These are phyloP conservation scores for Coracopsis vasa DNA, from an alignment of 2,113 vertebrate species.

Conservation along the genomic window DNA sequence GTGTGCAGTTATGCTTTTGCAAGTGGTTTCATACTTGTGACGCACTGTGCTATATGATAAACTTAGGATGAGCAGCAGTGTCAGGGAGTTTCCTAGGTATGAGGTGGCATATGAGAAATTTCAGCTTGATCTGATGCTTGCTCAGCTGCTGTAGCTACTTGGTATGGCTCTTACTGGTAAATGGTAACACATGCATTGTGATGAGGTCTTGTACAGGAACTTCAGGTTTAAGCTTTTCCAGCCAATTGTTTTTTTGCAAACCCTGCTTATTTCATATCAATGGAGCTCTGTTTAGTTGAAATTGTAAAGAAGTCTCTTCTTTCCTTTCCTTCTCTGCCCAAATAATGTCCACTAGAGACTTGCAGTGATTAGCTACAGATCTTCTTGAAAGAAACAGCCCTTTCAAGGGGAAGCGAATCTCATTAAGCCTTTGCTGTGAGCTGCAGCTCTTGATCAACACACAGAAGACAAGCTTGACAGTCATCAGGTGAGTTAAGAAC, in stretches of 20 bases:
- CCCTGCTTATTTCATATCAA: not conserved
- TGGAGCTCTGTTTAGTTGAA: not conserved
- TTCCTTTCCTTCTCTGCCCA: not conserved
- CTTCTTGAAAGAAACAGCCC: constrained; percentile 19
- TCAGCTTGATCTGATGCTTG: not conserved
- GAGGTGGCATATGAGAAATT: not conserved
- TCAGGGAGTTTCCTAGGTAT: not conserved
- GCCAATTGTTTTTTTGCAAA: not conserved
- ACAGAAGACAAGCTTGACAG: not conserved
- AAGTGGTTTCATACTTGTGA: not conserved
- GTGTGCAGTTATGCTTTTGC: not conserved
- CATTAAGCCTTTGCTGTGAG: constrained; percentile 63
- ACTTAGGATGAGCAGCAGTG: not conserved
- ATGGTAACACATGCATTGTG: not conserved
- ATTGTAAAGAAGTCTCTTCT: not conserved
- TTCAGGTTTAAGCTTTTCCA: not conserved
- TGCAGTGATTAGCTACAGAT: constrained; percentile 28
- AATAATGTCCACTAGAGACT: constrained; percentile 24
- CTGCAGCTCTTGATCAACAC: constrained; percentile 46
- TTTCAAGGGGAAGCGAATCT: constrained; percentile 32
- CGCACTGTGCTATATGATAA: not conserved
- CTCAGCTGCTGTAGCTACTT: not conserved
- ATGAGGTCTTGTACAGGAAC: not conserved
- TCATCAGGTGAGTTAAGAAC: constrained; percentile 39
- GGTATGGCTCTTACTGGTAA: not conserved